A percentile compares a stretch with the other conserved stretches of the same genome.
Conservation (phyloP, 2,113 vertebrate genomes). For the Ptyas mucosa region DNA sequence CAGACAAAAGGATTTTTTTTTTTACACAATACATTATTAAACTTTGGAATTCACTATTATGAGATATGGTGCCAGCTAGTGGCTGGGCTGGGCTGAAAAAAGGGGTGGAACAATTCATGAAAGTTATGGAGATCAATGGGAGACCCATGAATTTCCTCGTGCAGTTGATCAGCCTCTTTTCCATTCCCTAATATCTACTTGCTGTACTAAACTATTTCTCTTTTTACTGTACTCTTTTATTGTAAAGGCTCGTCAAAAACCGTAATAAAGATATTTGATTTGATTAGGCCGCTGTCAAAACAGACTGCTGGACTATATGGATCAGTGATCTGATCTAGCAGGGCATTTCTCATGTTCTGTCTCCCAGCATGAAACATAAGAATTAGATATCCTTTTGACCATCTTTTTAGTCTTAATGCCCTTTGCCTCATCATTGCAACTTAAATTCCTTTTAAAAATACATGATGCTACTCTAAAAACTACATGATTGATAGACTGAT, state of each 20-base stretch:
- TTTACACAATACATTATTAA: background rate
- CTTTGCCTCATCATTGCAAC: background rate
- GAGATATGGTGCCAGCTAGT: background rate
- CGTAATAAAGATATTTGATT: background rate
- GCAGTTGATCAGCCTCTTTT: background rate
- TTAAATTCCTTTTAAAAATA: background rate
- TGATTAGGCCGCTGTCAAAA: background rate
- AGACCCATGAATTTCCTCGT: background rate
- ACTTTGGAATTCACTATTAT: background rate
- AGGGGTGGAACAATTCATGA: background rate
- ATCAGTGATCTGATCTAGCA: background rate
- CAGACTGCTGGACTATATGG: background rate
- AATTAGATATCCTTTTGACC: background rate
- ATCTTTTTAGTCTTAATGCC: background rate
- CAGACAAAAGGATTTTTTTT: background rate
- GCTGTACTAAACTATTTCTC: background rate
- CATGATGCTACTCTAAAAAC: background rate
- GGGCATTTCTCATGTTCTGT: background rate
- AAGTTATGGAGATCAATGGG: background rate
- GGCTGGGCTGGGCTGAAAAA: background rate
- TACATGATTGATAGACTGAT: background rate
- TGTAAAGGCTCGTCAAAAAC: background rate
- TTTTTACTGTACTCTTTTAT: background rate
- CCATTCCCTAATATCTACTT: background rate
- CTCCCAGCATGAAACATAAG: background rate